phyloP scores from a whole-genome alignment of 2,888 invertebrate genomes.

The Helleia helle region DNA sequence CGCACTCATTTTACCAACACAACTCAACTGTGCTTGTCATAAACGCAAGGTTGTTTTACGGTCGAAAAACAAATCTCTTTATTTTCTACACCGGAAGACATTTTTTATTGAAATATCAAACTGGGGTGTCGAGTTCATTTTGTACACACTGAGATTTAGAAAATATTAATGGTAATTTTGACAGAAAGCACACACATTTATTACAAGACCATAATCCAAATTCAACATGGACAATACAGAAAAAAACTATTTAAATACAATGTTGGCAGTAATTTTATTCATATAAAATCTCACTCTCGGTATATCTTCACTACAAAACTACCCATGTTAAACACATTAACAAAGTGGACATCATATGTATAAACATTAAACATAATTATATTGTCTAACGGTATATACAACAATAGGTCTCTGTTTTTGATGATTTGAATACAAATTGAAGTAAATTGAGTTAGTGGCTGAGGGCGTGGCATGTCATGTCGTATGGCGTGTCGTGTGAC shows the following conservation, averaged over 20 bases:
- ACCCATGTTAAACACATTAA: background rate
- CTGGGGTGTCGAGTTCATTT: too few relatives aligned
- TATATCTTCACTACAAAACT: conserved; percentile 3
- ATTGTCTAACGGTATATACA: conserved; percentile 8
- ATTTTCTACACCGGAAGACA: too few relatives aligned
- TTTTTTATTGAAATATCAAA: too few relatives aligned
- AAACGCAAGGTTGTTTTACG: too few relatives aligned
- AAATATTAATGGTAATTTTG: too few relatives aligned
- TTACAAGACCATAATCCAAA: background rate
- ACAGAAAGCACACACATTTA: background rate
- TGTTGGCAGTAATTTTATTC: background rate
- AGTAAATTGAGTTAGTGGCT: background rate
- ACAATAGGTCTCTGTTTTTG: background rate
- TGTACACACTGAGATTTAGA: too few relatives aligned
- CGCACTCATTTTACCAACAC: conserved; percentile 1
- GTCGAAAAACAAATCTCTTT: too few relatives aligned
- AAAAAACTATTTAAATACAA: background rate
- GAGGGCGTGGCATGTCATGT: too few relatives aligned
- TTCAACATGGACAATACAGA: background rate
- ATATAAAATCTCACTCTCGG: conserved; percentile 6
- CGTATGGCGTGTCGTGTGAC: background rate
- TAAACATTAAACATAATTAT: conserved; percentile 8
- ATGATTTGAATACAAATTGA: conserved; percentile 1
- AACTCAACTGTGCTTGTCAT: background rate
- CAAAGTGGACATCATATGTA: background rate